These are phyloP conservation scores for Agrochola lota DNA, from an alignment of 2,888 invertebrate genomes.

Conservation along the genomic window DNA sequence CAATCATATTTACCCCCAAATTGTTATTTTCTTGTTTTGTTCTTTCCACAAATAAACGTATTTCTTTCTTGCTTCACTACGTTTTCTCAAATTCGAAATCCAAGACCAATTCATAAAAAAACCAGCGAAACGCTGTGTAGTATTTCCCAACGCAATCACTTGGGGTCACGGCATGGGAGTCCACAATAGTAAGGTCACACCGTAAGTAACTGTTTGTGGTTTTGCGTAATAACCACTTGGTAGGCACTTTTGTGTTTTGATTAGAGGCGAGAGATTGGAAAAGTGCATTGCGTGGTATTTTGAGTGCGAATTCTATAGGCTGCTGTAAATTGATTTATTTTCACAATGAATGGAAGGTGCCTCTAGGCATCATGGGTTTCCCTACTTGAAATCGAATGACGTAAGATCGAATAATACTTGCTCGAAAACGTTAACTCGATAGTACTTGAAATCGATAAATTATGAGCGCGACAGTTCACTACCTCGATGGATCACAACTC, in stretches of 20 bases:
- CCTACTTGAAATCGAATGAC: too few relatives aligned
- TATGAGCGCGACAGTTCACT: too few relatives aligned
- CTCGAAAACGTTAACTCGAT: too few relatives aligned
- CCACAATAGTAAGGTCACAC: slow-evolving; percentile 50
- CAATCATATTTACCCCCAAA: too few relatives aligned
- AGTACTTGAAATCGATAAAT: too few relatives aligned
- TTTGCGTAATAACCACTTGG: slow-evolving; percentile 36
- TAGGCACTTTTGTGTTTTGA: slow-evolving; percentile 34
- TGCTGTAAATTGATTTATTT: not conserved
- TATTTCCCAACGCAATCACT: slow-evolving; percentile 53
- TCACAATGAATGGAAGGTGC: too few relatives aligned
- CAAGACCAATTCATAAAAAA: not conserved
- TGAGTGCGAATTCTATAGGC: not conserved
- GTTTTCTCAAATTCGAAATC: not conserved
- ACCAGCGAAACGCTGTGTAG: not conserved
- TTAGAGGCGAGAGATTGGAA: slow-evolving; percentile 32
- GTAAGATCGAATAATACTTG: too few relatives aligned
- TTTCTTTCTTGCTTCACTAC: too few relatives aligned
- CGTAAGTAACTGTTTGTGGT: slow-evolving; percentile 43
- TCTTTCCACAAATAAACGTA: too few relatives aligned
- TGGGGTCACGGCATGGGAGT: slow-evolving; percentile 39
- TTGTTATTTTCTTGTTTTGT: too few relatives aligned
- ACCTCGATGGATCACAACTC: too few relatives aligned
- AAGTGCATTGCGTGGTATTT: not conserved
- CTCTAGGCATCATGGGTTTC: too few relatives aligned